These are phyloP conservation scores for Vulpes ferrilata DNA, from an alignment of 2,113 vertebrate species.

Conservation along the genomic window DNA sequence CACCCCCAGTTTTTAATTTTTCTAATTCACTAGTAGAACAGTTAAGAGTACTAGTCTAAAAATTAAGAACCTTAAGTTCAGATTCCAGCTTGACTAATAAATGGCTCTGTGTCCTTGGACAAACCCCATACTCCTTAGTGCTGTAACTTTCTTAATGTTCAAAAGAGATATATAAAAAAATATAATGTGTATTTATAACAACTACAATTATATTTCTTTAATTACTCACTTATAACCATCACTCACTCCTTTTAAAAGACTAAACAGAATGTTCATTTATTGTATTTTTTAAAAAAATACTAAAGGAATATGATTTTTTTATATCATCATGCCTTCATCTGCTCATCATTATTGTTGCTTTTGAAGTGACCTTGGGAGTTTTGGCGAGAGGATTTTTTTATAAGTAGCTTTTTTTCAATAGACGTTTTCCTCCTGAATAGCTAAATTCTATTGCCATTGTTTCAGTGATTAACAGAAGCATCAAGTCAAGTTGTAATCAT, in stretches of 20 bases:
- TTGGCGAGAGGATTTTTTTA: not conserved
- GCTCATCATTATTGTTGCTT: not conserved
- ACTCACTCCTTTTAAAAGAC: not conserved
- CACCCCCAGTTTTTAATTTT: not conserved
- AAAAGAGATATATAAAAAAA: not conserved
- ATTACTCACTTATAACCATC: not conserved
- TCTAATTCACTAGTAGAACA: not conserved
- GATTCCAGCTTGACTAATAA: not conserved
- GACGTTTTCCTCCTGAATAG: not conserved
- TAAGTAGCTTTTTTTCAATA: constrained; percentile 17
- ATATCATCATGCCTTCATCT: not conserved
- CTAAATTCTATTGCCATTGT: constrained; percentile 29
- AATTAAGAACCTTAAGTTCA: not conserved
- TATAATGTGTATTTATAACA: not conserved
- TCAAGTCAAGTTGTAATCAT: not conserved
- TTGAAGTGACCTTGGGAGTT: not conserved
- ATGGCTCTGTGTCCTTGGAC: not conserved
- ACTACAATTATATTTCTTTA: not conserved
- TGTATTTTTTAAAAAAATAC: constrained; percentile 28
- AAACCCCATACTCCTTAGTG: not conserved
- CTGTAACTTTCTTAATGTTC: constrained; percentile 3
- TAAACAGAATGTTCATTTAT: not conserved
- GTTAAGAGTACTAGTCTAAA: not conserved
- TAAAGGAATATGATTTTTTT: not conserved
- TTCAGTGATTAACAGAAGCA: constrained; percentile 17